These are phyloP conservation scores for Ptilorrhoa leucosticta DNA, from an alignment of 2,113 vertebrate genomes.

Conservation along the genomic window DNA sequence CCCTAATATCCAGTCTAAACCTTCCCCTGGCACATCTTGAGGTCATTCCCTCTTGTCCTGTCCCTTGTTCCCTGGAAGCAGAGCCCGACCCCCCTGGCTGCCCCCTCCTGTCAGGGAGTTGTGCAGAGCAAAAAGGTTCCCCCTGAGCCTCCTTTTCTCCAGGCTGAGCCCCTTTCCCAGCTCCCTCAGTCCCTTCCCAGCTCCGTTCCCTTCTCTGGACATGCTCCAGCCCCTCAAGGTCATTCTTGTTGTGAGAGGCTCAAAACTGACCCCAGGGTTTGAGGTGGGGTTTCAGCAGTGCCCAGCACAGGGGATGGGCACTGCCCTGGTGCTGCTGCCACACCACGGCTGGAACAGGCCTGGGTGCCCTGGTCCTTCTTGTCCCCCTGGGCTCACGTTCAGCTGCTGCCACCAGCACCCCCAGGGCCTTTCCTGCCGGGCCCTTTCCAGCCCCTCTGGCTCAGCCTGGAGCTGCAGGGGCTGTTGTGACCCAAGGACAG, in stretches of 20 bases:
- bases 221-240: rapidly evolving
- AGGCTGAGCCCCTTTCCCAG: neutral
- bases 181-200: neutral
- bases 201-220: rapidly evolving
- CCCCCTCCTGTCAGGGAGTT: neutral
- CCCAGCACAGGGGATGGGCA: neutral
- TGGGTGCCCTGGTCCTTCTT: neutral
- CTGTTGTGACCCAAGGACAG: neutral
- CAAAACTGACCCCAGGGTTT: rapidly evolving
- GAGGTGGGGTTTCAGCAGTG: neutral
- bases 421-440: rapidly evolving
- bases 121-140: rapidly evolving
- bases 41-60: rapidly evolving
- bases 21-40: neutral
- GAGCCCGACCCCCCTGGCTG: rapidly evolving
- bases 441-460: neutral
- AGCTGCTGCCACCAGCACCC: neutral
- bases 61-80: neutral
- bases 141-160: neutral
- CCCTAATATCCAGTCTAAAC: neutral
- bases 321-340: neutral
- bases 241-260: rapidly evolving
- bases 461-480: neutral
- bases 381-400: neutral
- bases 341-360: neutral